Percentiles rank a stretch among this genome's conserved stretches.
Conservation (phyloP, 2,797 vertebrate genomes). For the Anguilla megastoma region DNA sequence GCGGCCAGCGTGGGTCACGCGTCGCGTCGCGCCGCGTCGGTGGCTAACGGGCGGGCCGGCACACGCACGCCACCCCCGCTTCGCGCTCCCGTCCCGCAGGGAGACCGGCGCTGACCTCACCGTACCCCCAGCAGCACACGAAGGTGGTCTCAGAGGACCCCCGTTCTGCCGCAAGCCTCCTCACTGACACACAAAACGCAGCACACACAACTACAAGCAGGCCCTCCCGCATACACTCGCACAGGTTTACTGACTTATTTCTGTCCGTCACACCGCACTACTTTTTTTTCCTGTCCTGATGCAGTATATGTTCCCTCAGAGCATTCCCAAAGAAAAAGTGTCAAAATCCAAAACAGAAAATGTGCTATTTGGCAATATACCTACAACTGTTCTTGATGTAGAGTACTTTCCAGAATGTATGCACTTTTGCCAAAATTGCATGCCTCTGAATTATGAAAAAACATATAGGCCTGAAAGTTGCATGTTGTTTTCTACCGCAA, state of each 20-base stretch:
- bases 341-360: not conserved
- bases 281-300: not conserved
- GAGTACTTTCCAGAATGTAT: not conserved
- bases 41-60: not conserved
- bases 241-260: not conserved
- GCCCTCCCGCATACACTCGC: not conserved
- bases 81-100: not conserved
- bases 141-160: not conserved
- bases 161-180: not conserved
- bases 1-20: not conserved
- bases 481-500: not conserved
- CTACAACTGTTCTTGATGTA: not conserved
- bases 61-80: slow-evolving; percentile 1
- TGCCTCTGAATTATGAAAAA: not conserved
- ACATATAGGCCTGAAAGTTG: not conserved
- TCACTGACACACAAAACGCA: not conserved
- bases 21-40: not conserved
- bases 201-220: too few species aligned
- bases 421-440: not conserved
- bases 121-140: not conserved
- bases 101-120: not conserved
- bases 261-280: not conserved
- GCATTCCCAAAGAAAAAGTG: not conserved
- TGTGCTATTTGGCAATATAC: not conserved
- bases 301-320: not conserved